Evolutionary conservation across 1,140 invertebrate species (phyloP), one percentile per base, ranked within the genome.

Genomic region (Halotydeus destructor): DNA sequence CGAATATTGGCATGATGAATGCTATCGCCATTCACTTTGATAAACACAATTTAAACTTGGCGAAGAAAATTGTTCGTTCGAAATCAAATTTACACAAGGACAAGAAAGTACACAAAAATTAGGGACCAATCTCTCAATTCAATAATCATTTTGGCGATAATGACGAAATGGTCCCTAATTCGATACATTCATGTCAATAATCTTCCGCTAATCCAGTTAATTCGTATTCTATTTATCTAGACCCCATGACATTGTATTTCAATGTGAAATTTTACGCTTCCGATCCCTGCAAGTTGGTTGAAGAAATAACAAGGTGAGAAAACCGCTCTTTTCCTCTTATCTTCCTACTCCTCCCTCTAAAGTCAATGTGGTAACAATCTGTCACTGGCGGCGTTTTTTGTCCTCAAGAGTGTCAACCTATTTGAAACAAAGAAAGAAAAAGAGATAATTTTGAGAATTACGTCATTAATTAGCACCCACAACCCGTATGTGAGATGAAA

Each of bases 261-360:
- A 81, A 84, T 27, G 89, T 98, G 35, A 98, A 98, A 63, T 98
- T 96, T 63, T 99, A 94, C 61, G 86, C 91, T 0, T 84, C 84
- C 2, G 91, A 99, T 64, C 93, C 86, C 1, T 85, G 81, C 65
- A 89, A 91, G 57, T 66, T 94, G 37, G 67, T 84, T 30, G 86
- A 93, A 64, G 85, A 94, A 64, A 82, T 91, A 48, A 94, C 86
- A 24, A 73, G 83, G 82, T 86, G 59, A 66, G 62, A 30, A 30
- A 30, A 11, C 19, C 19, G 31, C 18, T 38, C 19, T 42, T 36
- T 34, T 25, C 23, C 37, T 22, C 44, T 40, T 46, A 19, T 49
- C 11, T 39, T 40, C 35, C 46, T 47, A 22, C 18, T 43, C 27
- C n/a, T 26, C 12, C 31, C 26, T 46, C 22, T 22, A 19, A 16